Conservation (phyloP, 2,888 invertebrate genomes). For the Drosophila meridiana region DNA sequence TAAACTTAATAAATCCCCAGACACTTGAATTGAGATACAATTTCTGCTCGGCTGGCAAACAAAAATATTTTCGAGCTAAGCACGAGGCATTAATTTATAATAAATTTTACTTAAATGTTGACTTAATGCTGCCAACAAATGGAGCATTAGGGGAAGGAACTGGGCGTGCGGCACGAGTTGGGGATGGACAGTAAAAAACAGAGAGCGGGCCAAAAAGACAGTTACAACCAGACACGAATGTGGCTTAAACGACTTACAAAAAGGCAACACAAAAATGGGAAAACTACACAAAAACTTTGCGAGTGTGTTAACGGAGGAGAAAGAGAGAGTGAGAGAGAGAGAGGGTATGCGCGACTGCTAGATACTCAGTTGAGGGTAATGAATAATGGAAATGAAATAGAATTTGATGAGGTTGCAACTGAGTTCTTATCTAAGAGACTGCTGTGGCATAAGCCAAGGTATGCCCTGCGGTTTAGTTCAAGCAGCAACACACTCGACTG, state of each 20-base stretch:
- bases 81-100: constrained; percentile 47
- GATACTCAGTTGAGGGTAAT: neutral
- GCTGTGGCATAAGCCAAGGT: neutral
- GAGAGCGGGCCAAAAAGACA: constrained; percentile 21
- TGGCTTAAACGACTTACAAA: constrained; percentile 35
- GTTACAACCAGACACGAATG: constrained; percentile 18
- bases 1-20: constrained; percentile 1
- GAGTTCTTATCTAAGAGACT: neutral
- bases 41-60: neutral
- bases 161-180: neutral
- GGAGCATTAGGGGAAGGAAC: constrained; percentile 27
- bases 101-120: constrained; percentile 51
- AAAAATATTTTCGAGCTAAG: constrained; percentile 12
- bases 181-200: constrained; percentile 16
- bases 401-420: neutral
- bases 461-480: neutral
- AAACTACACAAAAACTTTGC: constrained; percentile 44
- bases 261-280: constrained; percentile 26
- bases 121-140: constrained; percentile 53
- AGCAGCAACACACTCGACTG: neutral
- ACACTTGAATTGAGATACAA: constrained; percentile 7
- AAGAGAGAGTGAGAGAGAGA: no score
- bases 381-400: neutral
- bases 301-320: neutral
- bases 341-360: neutral